A percentile compares a stretch with the other conserved stretches of the same genome.
phyloP scores from a whole-genome alignment of 1,140 invertebrate species.

The Tetranychus cinnabarinus region DNA sequence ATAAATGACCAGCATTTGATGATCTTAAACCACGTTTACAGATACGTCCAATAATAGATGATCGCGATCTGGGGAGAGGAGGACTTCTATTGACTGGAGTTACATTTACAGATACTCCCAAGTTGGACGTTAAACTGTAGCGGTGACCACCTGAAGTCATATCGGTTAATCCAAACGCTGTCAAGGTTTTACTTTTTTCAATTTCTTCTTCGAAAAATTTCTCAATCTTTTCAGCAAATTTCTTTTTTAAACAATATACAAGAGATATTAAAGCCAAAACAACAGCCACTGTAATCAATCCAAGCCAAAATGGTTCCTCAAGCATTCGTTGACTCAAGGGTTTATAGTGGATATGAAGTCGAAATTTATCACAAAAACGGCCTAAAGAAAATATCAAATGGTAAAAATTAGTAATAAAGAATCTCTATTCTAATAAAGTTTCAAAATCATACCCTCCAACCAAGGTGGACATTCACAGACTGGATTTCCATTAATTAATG shows the following conservation, averaged over 20 bases:
- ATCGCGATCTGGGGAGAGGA: conserved; percentile 1
- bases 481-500: conserved; percentile 28
- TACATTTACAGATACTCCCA: conserved; percentile 1
- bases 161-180: not conserved
- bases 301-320: conserved; percentile 56
- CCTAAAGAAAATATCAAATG: conserved; percentile 16
- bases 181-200: conserved; percentile 24
- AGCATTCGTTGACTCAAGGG: conserved; percentile 45
- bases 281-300: conserved; percentile 46
- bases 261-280: conserved; percentile 44
- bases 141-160: not conserved
- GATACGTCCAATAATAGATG: not conserved
- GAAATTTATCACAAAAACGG: conserved; percentile 31
- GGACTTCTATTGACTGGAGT: not conserved
- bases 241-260: conserved; percentile 63
- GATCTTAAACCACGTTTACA: not conserved
- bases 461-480: conserved; percentile 42
- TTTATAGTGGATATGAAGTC: conserved; percentile 37
- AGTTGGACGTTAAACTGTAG: conserved; percentile 1
- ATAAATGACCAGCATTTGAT: not conserved
- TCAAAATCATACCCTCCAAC: conserved; percentile 31
- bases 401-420: not conserved
- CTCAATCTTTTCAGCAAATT: conserved; percentile 16
- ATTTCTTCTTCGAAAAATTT: conserved; percentile 2
- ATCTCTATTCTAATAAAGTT: not conserved